Evolutionary conservation across 2,113 vertebrate species (phyloP).

Genomic region (Synodontis membranacea): DNA sequence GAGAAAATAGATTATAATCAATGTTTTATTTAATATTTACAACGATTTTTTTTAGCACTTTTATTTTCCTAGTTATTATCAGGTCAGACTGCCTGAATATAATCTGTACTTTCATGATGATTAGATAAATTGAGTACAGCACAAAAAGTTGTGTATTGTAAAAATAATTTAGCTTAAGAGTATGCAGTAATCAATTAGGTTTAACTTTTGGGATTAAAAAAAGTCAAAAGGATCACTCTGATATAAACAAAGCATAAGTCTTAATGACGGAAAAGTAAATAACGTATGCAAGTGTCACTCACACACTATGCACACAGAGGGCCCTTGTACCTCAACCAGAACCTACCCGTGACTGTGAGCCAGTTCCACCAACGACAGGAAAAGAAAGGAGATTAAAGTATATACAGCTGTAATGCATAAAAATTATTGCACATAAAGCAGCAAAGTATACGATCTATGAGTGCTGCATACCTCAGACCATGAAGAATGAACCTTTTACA

Average conservation of each 20-base stretch:
- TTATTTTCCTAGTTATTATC: neutral
- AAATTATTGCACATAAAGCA: neutral
- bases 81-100: neutral
- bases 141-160: neutral
- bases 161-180: neutral
- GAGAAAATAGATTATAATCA: too few relatives aligned
- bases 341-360: neutral
- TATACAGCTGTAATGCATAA: neutral
- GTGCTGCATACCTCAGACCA: neutral
- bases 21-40: neutral
- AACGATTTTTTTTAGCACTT: too few relatives aligned
- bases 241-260: neutral
- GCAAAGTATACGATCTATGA: neutral
- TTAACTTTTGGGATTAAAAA: neutral
- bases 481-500: neutral
- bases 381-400: neutral
- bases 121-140: neutral
- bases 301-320: neutral
- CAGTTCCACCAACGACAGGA: neutral
- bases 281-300: neutral
- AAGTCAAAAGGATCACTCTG: neutral
- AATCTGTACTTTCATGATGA: neutral
- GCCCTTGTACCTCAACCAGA: constrained; percentile 21
- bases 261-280: neutral
- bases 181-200: neutral